Evolutionary conservation across 2,113 vertebrate species (phyloP).

Genomic region (Fulmarus glacialis): DNA sequence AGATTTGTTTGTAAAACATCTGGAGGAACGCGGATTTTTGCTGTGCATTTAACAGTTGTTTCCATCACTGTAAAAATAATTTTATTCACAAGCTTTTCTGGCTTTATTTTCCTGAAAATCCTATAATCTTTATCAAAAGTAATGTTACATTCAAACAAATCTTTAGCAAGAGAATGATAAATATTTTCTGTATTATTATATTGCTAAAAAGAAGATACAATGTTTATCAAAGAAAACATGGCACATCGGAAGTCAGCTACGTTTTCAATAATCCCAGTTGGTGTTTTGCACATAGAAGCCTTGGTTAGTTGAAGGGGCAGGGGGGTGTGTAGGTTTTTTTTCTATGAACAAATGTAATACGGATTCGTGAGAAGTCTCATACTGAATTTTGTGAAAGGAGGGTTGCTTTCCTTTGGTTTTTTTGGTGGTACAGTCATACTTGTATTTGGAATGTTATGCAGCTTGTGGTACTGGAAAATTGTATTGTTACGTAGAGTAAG

Average conservation of each 20-base stretch:
- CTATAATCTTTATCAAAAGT: not conserved
- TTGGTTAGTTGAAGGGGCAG: not conserved
- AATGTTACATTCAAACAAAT: not conserved
- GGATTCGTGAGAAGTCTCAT: not conserved
- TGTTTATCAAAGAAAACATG: not conserved
- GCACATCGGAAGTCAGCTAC: not conserved
- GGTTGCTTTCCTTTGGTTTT: not conserved
- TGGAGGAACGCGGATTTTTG: not conserved
- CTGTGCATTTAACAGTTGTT: not conserved
- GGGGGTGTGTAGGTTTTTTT: accelerated
- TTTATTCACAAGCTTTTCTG: not conserved
- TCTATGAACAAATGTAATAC: not conserved
- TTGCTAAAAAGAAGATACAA: not conserved
- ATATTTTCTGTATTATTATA: not conserved
- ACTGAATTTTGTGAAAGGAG: not conserved
- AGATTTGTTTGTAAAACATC: not conserved
- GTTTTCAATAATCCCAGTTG: not conserved
- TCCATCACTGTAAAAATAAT: not conserved
- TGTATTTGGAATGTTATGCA: not conserved
- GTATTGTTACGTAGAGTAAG: not conserved
- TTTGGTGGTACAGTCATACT: not conserved
- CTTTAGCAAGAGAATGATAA: not conserved
- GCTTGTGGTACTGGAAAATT: not conserved
- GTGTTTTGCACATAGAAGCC: not conserved
- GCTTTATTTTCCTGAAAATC: not conserved